Evolutionary conservation across 1,140 invertebrate species (phyloP), one percentile per base, ranked within the genome.

Genomic region (Coptotermes formosanus): DNA sequence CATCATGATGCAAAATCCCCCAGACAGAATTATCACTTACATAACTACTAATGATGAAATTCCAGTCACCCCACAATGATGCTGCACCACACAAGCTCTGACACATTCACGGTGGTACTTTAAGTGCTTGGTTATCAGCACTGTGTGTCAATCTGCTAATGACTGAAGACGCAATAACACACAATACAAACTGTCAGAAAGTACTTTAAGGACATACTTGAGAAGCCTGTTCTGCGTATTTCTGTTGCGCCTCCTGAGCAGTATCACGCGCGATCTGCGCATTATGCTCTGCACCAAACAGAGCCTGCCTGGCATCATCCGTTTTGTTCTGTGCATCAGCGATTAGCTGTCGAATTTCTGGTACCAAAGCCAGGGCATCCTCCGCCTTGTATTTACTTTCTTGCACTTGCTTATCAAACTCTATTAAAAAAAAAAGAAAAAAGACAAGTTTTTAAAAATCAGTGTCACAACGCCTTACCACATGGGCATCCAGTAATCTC

Each of bases 341-440:
- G 82, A 97, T 96, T 52, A 94, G 91, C 59, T 90, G 87, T 88
- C 94, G 90, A 86, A 96, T 96, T 85, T 92, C 90, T 9, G 92
- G 89, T 38, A 96, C 93, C 84, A 92, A 91, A 85, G 91, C 88
- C 59, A 98, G 89, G 23, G 97, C 95, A 82, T 94, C 91, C 64
- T 95, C 91, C 0, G 97, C 97, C 87, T 93, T 93, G 14, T 92
- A 91, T 82, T 95, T 94, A 86, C 96, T 97, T 82, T 95, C 94
- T 88, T 97, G 94, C 4, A 99, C 97, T 91, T 97, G 94, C 81
- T 95, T 93, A 90, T 98, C 97, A 92, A 99, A 99, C 89, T 96
- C 97, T 96, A 88, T 88, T 91, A 90, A 3, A 82, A 86, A n/a
- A 55, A 16, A 55, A 55, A 55, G 1, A 21, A 55, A 16, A 55